phyloP scores from a whole-genome alignment of 1,140 invertebrate genomes.

The Hetaerina americana region DNA sequence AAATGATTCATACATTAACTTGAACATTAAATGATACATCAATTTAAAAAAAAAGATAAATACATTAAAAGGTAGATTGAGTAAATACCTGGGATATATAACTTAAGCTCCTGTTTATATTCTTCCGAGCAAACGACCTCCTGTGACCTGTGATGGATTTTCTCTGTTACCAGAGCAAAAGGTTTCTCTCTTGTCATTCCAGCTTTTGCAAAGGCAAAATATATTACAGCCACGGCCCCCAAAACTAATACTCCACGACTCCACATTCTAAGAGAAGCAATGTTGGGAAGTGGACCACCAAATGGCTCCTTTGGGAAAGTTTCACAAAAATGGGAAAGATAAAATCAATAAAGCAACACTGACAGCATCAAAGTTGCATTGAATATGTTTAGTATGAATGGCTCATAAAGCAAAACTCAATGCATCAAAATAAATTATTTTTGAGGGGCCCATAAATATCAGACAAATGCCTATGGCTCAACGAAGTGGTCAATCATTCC shows the following conservation, averaged over 20 bases:
- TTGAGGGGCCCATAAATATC: no score
- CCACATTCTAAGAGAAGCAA: neutral
- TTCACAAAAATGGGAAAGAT: neutral
- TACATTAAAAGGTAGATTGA: no score
- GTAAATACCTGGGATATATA: constrained; percentile 24
- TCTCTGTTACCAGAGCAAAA: constrained; percentile 47
- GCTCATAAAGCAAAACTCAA: no score
- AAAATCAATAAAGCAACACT: neutral
- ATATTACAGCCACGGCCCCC: constrained; percentile 40
- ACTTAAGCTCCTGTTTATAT: constrained; percentile 38
- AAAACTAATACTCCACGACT: constrained; percentile 29
- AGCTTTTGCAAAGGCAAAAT: constrained; percentile 46
- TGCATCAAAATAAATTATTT: no score
- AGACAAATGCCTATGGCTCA: no score
- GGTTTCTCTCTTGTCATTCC: constrained; percentile 32
- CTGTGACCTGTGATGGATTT: constrained; percentile 39
- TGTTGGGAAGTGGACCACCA: neutral
- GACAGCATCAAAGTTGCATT: no score
- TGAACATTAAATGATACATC: no score
- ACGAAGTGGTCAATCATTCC: no score
- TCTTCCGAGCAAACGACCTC: constrained; percentile 44
- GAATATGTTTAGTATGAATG: no score
- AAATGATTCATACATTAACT: no score
- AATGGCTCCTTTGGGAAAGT: neutral
- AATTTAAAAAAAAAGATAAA: no score